Percentiles rank a stretch among this genome's conserved stretches.
phyloP scores from a whole-genome alignment of 2,888 invertebrate species.

The Mystacides longicornis region DNA sequence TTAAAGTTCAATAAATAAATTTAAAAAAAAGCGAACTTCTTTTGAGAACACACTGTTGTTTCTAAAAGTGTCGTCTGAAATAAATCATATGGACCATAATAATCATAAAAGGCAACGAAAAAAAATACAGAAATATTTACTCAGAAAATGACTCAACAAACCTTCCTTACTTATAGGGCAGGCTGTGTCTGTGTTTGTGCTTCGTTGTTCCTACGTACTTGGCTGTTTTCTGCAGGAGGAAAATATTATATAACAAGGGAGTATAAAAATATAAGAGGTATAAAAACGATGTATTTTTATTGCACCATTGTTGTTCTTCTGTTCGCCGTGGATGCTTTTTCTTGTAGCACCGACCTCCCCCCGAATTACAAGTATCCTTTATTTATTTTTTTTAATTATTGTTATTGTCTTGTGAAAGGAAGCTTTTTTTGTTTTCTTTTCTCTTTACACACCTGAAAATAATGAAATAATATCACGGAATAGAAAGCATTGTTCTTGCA shows the following conservation, averaged over 20 bases:
- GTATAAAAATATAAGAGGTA: conserved; percentile 5
- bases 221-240: neutral
- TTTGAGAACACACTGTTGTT: neutral
- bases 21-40: neutral
- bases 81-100: conserved; percentile 5
- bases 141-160: neutral
- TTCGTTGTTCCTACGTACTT: no score
- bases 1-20: neutral
- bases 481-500: conserved; percentile 26
- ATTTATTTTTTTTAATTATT: no score
- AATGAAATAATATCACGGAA: no score
- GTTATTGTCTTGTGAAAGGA: no score
- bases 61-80: conserved; percentile 4
- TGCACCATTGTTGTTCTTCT: conserved; percentile 24
- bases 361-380: no score
- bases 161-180: no score
- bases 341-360: no score
- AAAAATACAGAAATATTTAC: conserved; percentile 3
- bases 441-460: conserved; percentile 23
- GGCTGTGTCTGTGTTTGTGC: no score
- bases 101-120: neutral
- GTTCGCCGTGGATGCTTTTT: conserved; percentile 20
- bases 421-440: no score
- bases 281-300: conserved; percentile 22
- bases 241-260: conserved; percentile 4